Conservation (phyloP, 2,888 invertebrate genomes). For the Automeris io region DNA sequence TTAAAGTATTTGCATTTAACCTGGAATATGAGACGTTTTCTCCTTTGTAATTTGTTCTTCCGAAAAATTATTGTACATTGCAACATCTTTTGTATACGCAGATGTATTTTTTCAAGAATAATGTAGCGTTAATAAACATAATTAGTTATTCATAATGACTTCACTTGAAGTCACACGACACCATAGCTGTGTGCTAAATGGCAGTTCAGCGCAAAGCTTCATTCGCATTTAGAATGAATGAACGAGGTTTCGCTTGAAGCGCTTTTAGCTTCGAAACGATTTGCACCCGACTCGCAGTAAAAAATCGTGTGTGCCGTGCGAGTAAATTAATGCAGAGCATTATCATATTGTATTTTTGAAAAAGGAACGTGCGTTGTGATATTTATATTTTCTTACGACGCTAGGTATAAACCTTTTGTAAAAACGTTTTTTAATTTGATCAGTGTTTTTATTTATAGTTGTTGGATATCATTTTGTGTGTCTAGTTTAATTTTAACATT, state of each 20-base stretch:
- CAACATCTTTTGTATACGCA: too few relatives aligned
- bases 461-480: too few relatives aligned
- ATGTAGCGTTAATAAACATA: too few relatives aligned
- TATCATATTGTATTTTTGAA: background rate
- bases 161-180: conserved; percentile 26
- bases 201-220: background rate
- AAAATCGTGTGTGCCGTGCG: background rate
- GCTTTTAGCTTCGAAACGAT: conserved; percentile 1
- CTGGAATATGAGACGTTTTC: too few relatives aligned
- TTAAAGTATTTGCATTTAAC: too few relatives aligned
- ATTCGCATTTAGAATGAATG: too few relatives aligned
- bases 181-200: conserved; percentile 12
- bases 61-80: too few relatives aligned
- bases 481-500: too few relatives aligned
- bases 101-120: too few relatives aligned
- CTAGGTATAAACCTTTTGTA: background rate
- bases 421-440: too few relatives aligned
- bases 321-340: background rate
- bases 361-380: conserved; percentile 5
- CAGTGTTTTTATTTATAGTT: too few relatives aligned
- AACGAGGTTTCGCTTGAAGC: conserved; percentile 8
- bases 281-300: conserved; percentile 8
- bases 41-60: too few relatives aligned
- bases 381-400: conserved; percentile 7
- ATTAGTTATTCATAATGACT: conserved; percentile 1